Evolutionary conservation across 2,888 invertebrate species (phyloP).

Genomic region (Aradus depressus): DNA sequence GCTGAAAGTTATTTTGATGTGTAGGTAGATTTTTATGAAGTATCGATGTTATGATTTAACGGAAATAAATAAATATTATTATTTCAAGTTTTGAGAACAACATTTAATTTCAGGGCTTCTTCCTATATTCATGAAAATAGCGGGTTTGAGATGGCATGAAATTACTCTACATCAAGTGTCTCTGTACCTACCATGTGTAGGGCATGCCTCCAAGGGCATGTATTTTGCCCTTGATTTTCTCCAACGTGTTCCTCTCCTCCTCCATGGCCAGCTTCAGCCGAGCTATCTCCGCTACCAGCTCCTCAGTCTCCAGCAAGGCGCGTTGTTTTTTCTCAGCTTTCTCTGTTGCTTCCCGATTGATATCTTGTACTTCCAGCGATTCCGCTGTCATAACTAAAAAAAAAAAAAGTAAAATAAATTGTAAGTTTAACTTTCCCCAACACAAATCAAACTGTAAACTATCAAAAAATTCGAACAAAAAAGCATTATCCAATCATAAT

Average conservation of each 20-base stretch:
- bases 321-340: constrained; percentile 22
- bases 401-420: neutral
- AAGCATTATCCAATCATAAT: neutral
- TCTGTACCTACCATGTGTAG: constrained; percentile 19
- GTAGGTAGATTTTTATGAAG: too few relatives aligned
- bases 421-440: neutral
- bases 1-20: too few relatives aligned
- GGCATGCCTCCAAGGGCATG: constrained; percentile 25
- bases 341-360: constrained; percentile 21
- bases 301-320: constrained; percentile 37
- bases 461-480: neutral
- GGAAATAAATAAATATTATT: too few relatives aligned
- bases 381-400: constrained; percentile 21
- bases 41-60: too few relatives aligned
- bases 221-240: constrained; percentile 46
- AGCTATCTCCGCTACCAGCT: constrained; percentile 52
- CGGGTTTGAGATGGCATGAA: too few relatives aligned
- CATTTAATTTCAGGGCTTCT: too few relatives aligned
- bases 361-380: constrained; percentile 29
- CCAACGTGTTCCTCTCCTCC: constrained; percentile 60
- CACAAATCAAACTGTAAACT: neutral
- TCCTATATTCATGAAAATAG: too few relatives aligned
- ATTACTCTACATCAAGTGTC: too few relatives aligned
- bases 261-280: constrained; percentile 57
- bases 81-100: too few relatives aligned